These are phyloP conservation scores for Halichondria panicea DNA, from an alignment of 37 sponge, comb jelly and placozoan species.

Conservation along the genomic window DNA sequence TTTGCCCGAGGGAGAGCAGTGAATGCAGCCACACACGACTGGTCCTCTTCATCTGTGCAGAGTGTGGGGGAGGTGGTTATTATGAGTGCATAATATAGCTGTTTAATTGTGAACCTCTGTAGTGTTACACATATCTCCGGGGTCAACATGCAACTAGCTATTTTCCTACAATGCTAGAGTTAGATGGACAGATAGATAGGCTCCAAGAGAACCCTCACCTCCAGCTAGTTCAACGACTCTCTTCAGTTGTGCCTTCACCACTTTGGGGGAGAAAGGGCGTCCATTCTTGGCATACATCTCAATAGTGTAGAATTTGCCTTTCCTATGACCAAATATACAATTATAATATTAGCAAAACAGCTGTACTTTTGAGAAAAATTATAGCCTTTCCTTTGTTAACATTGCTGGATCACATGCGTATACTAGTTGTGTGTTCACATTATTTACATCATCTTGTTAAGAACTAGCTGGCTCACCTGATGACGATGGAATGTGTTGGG, in stretches of 20 bases:
- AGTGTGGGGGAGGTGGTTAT: neutral
- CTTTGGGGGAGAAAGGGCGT: slow-evolving; percentile 14
- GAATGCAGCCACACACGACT: slow-evolving; percentile 43
- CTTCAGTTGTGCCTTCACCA: slow-evolving; percentile 52
- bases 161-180: no score
- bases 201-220: slow-evolving; percentile 35
- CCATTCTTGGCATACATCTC: slow-evolving; percentile 50
- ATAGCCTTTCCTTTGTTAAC: no score
- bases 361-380: no score
- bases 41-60: slow-evolving; percentile 54
- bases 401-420: no score
- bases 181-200: no score
- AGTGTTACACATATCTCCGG: no score
- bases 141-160: no score
- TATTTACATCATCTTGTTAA: neutral
- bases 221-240: slow-evolving; percentile 69
- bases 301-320: slow-evolving; percentile 63
- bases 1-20: slow-evolving; percentile 49
- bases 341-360: no score
- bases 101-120: no score
- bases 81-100: no score
- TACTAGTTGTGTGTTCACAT: no score
- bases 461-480: slow-evolving; percentile 15
- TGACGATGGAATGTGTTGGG: slow-evolving; percentile 28
- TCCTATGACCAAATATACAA: no score